A percentile compares a stretch with the other conserved stretches of the same genome.
phyloP scores from a whole-genome alignment of 2,113 vertebrate species.

The Sclerurus mexicanus region DNA sequence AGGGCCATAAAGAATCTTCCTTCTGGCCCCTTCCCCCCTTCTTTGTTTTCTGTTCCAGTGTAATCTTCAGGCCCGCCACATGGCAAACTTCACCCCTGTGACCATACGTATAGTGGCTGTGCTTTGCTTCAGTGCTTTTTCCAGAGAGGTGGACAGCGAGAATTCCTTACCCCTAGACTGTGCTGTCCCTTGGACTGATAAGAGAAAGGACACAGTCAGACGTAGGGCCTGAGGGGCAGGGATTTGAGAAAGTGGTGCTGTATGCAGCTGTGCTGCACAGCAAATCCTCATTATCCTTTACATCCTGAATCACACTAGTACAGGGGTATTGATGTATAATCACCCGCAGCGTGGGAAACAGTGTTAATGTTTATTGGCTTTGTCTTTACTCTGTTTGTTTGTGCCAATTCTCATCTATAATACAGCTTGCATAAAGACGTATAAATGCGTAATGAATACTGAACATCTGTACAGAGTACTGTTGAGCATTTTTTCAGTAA shows the following conservation, averaged over 20 bases:
- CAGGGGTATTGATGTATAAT: neutral
- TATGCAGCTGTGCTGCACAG: neutral
- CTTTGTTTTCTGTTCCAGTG: neutral
- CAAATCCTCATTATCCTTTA: neutral
- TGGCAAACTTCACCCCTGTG: neutral
- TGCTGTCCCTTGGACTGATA: neutral
- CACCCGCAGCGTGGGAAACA: neutral
- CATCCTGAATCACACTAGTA: neutral
- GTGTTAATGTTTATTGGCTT: slow-evolving; percentile 50
- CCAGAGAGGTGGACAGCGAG: no score
- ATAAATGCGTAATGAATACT: neutral
- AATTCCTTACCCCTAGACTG: neutral
- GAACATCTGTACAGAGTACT: slow-evolving; percentile 35
- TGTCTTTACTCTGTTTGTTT: neutral
- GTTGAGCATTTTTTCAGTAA: neutral
- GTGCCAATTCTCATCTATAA: slow-evolving; percentile 31
- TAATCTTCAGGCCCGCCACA: neutral
- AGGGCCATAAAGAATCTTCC: neutral
- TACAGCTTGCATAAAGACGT: slow-evolving; percentile 2
- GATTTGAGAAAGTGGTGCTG: neutral
- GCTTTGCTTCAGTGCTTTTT: neutral
- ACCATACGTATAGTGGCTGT: neutral
- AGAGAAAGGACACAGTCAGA: neutral
- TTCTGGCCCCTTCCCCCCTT: no score
- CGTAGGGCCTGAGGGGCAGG: accelerated